Conservation (phyloP, 1,140 invertebrate genomes). For the Sycobia sp. region DNA sequence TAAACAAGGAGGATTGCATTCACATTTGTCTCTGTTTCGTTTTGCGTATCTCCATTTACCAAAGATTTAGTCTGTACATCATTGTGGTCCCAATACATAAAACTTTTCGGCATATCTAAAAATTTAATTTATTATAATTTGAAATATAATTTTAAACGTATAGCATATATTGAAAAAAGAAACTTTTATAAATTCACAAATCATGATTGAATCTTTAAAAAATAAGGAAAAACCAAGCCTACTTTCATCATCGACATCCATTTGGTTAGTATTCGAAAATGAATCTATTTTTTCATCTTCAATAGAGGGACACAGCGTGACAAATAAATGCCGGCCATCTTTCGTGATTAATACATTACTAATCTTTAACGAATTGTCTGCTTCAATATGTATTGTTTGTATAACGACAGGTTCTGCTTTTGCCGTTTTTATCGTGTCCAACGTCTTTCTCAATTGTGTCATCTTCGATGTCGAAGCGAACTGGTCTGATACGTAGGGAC, state of each 20-base stretch:
- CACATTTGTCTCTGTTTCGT: constrained; percentile 33
- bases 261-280: constrained; percentile 53
- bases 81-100: constrained; percentile 59
- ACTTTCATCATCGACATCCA: constrained; percentile 60
- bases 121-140: neutral
- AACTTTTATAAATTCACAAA: too few species aligned
- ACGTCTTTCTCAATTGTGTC: constrained; percentile 47
- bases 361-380: constrained; percentile 58
- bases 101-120: constrained; percentile 49
- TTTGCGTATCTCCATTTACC: constrained; percentile 49
- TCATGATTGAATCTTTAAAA: too few species aligned
- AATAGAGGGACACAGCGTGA: constrained; percentile 63
- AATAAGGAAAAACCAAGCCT: constrained; percentile 42
- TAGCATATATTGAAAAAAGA: too few species aligned
- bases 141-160: too few species aligned
- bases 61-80: constrained; percentile 46
- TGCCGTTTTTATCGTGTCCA: constrained; percentile 46
- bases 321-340: constrained; percentile 69
- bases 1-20: constrained; percentile 65
- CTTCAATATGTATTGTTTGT: constrained; percentile 55
- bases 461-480: constrained; percentile 58
- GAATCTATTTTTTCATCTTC: constrained; percentile 32
- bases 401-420: constrained; percentile 56
- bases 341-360: constrained; percentile 68
- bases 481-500: constrained; percentile 46